A percentile compares a stretch with the other conserved stretches of the same genome.
phyloP scores from a whole-genome alignment of 2,113 vertebrate genomes.

The Tylochromis polylepis region DNA sequence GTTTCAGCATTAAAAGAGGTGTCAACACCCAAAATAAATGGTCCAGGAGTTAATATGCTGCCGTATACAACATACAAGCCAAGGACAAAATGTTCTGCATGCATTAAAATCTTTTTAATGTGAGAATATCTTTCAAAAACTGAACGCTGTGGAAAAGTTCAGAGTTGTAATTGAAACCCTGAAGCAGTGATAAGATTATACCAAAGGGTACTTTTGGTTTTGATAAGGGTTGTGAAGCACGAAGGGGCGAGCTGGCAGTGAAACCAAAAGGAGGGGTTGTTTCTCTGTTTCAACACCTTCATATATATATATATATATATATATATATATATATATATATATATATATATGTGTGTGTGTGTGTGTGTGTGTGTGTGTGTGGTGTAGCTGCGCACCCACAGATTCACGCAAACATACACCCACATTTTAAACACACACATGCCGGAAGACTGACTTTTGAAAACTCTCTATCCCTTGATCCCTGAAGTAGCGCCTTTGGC shows the following conservation, averaged over 20 bases:
- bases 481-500: conserved; percentile 24
- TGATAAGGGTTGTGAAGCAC: neutral
- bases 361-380: too few species aligned
- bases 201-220: conserved; percentile 2
- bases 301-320: neutral
- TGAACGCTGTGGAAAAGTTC: neutral
- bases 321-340: neutral
- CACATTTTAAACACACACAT: neutral
- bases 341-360: neutral
- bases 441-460: neutral
- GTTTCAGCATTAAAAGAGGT: conserved; percentile 63
- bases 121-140: neutral
- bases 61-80: conserved; percentile 28
- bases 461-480: neutral
- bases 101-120: conserved; percentile 21
- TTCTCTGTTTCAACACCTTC: neutral
- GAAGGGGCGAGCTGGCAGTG: neutral
- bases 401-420: neutral
- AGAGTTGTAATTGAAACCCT: conserved; percentile 24
- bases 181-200: conserved; percentile 12
- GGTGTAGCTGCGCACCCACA: neutral
- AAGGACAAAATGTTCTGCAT: conserved; percentile 38
- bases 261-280: neutral
- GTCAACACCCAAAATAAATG: conserved; percentile 65
- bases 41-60: conserved; percentile 41